Conservation (phyloP, 2,113 vertebrate species). For the Colinus virginianus region DNA sequence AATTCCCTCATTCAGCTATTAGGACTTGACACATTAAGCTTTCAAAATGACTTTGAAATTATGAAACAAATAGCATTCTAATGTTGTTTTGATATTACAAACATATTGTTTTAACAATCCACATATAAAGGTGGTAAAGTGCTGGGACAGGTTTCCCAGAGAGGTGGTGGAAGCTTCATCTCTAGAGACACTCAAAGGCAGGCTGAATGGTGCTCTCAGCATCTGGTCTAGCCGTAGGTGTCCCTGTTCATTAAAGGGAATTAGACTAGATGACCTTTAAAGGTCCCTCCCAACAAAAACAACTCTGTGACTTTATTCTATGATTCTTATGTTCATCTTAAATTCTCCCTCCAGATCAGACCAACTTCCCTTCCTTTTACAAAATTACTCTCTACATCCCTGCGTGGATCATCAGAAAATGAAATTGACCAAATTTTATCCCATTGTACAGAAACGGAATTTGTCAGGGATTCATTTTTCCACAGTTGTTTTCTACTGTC, state of each 20-base stretch:
- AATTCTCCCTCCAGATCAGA: not conserved
- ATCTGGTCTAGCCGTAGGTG: no score
- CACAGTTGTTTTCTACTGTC: not conserved
- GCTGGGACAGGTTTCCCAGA: no score
- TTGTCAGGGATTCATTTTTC: not conserved
- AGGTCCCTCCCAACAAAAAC: no score
- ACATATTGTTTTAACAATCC: not conserved
- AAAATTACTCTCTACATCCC: not conserved
- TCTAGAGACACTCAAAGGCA: no score
- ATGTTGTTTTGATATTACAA: not conserved
- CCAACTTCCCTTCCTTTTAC: not conserved
- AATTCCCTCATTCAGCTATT: not conserved
- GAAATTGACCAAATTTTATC: not conserved
- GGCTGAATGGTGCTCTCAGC: no score
- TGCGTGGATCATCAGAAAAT: not conserved
- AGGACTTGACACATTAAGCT: not conserved
- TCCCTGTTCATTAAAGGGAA: no score
- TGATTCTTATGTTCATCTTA: not conserved
- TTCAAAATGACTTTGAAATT: constrained; percentile 4
- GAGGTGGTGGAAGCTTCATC: no score
- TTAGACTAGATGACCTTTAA: no score
- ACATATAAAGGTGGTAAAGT: not conserved
- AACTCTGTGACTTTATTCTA: no score
- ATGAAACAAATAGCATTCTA: not conserved
- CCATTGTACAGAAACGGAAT: not conserved